Conservation (phyloP, 2,797 vertebrate species). For the Hydrolagus colliei region DNA sequence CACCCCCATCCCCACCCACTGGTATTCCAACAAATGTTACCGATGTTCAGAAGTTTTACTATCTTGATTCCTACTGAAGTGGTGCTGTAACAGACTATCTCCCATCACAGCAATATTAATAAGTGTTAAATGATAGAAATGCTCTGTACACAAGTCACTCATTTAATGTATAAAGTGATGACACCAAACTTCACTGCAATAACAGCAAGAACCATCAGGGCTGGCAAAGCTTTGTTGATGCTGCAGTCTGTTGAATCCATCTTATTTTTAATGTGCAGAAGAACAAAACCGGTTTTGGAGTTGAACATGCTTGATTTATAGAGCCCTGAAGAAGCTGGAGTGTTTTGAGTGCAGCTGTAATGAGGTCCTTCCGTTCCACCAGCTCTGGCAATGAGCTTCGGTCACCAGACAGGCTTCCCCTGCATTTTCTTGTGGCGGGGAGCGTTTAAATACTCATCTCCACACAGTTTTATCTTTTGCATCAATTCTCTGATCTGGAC, state of each 20-base stretch:
- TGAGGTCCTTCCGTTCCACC: not conserved
- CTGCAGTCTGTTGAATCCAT: not conserved
- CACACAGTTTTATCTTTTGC: not conserved
- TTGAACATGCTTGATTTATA: not conserved
- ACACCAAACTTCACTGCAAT: slow-evolving; percentile 22
- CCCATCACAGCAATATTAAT: not conserved
- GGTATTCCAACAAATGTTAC: too few relatives aligned
- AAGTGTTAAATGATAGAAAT: slow-evolving; percentile 28
- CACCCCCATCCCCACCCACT: too few relatives aligned
- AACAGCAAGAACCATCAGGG: not conserved
- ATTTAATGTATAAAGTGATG: slow-evolving; percentile 20
- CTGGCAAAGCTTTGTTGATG: not conserved
- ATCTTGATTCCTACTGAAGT: not conserved
- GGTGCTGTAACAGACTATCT: not conserved
- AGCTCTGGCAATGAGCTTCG: not conserved
- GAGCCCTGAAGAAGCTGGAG: not conserved
- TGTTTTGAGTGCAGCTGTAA: not conserved
- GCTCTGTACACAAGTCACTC: slow-evolving; percentile 24
- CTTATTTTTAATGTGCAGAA: slow-evolving; percentile 4
- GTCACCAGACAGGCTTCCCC: not conserved
- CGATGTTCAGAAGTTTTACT: not conserved
- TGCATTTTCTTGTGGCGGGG: not conserved
- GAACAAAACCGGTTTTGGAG: not conserved
- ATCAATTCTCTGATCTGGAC: slow-evolving; percentile 12
- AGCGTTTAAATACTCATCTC: not conserved